Evolutionary conservation across 1,140 invertebrate species (phyloP).

Genomic region (Trichoplusia ni): DNA sequence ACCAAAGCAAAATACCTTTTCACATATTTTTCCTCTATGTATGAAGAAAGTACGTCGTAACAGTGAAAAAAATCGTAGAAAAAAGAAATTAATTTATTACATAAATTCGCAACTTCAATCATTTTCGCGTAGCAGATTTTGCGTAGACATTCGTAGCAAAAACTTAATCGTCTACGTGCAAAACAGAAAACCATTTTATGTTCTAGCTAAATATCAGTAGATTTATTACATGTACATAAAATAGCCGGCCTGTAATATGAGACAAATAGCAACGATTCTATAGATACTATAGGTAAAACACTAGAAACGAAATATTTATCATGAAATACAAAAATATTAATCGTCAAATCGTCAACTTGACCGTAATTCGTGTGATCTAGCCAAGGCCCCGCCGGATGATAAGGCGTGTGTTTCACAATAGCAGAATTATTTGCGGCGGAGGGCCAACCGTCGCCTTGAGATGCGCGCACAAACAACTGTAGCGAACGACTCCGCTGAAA

Average conservation of each 20-base stretch:
- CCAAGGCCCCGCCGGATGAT: conserved; percentile 71
- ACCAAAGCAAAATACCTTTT: no score
- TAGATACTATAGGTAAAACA: conserved; percentile 24
- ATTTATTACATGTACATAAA: no score
- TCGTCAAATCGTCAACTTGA: conserved; percentile 79
- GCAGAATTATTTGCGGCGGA: conserved; percentile 80
- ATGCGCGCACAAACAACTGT: conserved; percentile 75
- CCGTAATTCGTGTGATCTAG: conserved; percentile 78
- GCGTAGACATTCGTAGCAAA: conserved; percentile 7
- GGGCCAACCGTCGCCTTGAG: conserved; percentile 70
- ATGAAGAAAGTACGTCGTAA: not conserved
- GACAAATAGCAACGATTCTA: no score
- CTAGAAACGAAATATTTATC: conserved; percentile 55
- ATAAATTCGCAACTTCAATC: no score
- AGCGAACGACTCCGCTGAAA: conserved; percentile 67
- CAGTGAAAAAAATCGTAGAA: not conserved
- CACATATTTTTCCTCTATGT: not conserved
- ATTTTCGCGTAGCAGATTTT: conserved; percentile 10
- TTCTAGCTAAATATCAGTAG: no score
- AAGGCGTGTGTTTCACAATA: conserved; percentile 77
- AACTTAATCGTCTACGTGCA: no score
- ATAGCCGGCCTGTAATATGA: no score
- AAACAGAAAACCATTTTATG: no score
- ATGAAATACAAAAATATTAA: conserved; percentile 65
- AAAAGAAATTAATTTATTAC: no score